Evolutionary conservation across 2,888 invertebrate genomes (phyloP), one percentile per base, ranked within the genome.

Genomic region (Villa cingulata): DNA sequence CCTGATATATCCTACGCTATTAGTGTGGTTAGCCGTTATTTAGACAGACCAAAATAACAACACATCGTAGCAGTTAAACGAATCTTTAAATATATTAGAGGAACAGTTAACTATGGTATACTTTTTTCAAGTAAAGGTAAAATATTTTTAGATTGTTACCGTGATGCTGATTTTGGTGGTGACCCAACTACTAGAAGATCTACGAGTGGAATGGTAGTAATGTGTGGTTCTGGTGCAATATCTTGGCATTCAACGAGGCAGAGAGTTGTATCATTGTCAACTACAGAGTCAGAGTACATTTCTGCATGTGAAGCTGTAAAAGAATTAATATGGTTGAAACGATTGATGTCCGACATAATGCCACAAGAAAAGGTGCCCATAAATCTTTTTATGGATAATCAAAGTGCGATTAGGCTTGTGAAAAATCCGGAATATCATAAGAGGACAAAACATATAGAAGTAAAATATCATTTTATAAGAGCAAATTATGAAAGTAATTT

Each of bases 271-370:
- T 37, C 43, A 10, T 15, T 43, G 19, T 36, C 36, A 20, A 43
- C 37, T 15, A 43, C 43, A 23, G 43, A 43, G 14, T 17, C 43
- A 12, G 37, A 43, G 16, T 43, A 43, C 20, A 34, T 37, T 12
- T 37, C 43, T 37, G 59, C 57, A 6, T 55, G 55, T 45, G 55
- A 57, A 47, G 53, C 51, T 14, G 48, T 53, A 5, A 53, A 54
- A 42, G 59, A 60, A 43, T n/a, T 55, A 2, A 49, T 62, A 6
- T 63, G 60, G 60, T 43, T 59, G n/a, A 46, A 32, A 12, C 20
- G 52, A 17, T 27, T 59, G 6, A 40, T 57, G 15, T 23, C 45
- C 15, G 27, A 27, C 27, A 27, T 27, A 4, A 27, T 45, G 20
- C 56, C 57, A 12, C 34, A 38, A 15, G n/a, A n/a, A n/a, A n/a